These are phyloP conservation scores for Axis porcinus DNA, from an alignment of 2,113 vertebrate species.

Conservation along the genomic window DNA sequence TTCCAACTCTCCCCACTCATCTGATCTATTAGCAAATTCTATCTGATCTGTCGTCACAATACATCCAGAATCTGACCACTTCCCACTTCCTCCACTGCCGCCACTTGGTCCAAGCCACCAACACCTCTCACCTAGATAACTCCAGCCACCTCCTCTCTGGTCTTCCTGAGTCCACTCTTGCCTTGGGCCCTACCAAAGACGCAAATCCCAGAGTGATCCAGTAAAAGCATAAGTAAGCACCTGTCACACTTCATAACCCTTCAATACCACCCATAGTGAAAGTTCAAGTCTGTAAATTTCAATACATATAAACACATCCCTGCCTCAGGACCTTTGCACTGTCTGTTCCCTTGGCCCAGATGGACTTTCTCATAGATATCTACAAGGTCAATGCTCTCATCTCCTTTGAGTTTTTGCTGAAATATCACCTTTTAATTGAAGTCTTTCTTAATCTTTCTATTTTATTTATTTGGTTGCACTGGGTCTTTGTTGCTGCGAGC, in stretches of 20 bases:
- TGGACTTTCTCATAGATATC: not conserved
- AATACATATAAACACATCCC: not conserved
- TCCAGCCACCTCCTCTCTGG: fast-evolving
- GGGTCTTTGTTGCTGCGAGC: not conserved
- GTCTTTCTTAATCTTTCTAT: not conserved
- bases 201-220: not conserved
- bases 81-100: not conserved
- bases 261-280: not conserved
- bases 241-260: not conserved
- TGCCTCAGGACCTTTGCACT: not conserved
- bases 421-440: not conserved
- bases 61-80: not conserved
- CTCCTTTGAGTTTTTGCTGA: not conserved
- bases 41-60: not conserved
- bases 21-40: not conserved
- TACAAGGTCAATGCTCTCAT: not conserved
- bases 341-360: not conserved
- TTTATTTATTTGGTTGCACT: not conserved
- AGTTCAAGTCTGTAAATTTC: not conserved
- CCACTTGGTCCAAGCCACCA: not conserved
- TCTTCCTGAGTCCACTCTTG: not conserved
- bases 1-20: not conserved
- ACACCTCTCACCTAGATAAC: not conserved
- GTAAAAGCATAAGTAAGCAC: not conserved
- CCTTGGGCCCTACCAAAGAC: not conserved